Conservation (phyloP, 2,113 vertebrate species). For the Sturnus vulgaris region DNA sequence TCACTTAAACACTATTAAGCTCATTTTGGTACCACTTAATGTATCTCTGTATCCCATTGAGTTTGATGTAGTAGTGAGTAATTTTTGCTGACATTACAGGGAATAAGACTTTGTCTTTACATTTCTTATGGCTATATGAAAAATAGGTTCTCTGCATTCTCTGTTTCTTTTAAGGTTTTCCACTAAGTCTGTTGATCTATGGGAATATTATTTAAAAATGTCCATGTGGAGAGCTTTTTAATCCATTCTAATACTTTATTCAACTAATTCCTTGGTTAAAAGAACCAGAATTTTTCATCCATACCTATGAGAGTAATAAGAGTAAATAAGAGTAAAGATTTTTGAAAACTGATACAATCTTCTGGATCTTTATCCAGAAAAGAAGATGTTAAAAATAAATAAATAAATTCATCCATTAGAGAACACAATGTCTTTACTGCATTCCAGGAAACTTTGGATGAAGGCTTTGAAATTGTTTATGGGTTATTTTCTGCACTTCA, state of each 20-base stretch:
- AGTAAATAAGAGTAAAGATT: neutral
- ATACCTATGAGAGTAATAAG: neutral
- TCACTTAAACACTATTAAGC: neutral
- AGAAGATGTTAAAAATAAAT: neutral
- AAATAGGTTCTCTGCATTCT: neutral
- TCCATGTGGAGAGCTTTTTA: neutral
- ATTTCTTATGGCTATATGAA: neutral
- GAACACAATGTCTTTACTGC: neutral
- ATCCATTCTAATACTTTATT: neutral
- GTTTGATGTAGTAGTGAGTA: neutral
- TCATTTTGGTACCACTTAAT: neutral
- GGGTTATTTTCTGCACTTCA: slow-evolving; percentile 40
- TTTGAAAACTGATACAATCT: neutral
- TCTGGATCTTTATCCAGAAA: neutral
- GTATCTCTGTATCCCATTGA: neutral
- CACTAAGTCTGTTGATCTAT: neutral
- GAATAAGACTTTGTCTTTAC: neutral
- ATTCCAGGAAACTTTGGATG: slow-evolving; percentile 2
- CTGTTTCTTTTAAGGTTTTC: neutral
- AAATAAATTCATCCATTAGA: neutral
- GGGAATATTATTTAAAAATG: neutral
- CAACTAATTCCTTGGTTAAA: neutral
- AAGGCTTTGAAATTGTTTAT: slow-evolving; percentile 31
- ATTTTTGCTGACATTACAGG: neutral
- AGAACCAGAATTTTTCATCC: neutral